Percentiles rank a stretch among this genome's conserved stretches.
Conservation (phyloP, 2,797 vertebrate species). For the Phataginus tetradactyla region DNA sequence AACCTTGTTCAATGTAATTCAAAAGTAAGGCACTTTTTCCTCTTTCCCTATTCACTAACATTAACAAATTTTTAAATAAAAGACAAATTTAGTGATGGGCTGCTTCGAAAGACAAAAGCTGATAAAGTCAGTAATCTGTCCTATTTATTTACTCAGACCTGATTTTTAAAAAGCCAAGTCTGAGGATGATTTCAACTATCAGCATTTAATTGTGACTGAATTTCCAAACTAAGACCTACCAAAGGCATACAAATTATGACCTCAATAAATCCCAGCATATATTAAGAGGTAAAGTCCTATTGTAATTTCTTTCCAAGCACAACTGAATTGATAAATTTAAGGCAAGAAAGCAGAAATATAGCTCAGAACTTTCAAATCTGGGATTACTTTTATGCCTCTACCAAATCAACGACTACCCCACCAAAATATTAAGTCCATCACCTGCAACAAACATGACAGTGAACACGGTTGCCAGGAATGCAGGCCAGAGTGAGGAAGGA, state of each 20-base stretch:
- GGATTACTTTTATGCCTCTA: conserved; percentile 9
- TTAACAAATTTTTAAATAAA: conserved; percentile 34
- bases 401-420: background rate
- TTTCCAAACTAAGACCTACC: background rate
- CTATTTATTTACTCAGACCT: background rate
- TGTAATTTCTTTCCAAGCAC: conserved; percentile 35
- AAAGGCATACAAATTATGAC: background rate
- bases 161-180: background rate
- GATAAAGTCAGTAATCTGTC: background rate
- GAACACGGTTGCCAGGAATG: background rate
- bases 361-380: background rate
- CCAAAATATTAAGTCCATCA: background rate
- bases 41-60: background rate
- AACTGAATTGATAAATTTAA: conserved; percentile 34
- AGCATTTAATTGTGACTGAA: background rate
- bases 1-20: background rate
- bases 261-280: background rate
- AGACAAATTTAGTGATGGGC: background rate
- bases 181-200: conserved; percentile 14
- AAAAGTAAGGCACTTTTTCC: background rate
- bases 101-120: background rate
- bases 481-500: background rate
- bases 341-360: background rate
- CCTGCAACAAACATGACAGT: background rate
- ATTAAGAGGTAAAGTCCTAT: background rate